phyloP scores from a whole-genome alignment of 1,140 invertebrate genomes.

The Saccostrea echinata region DNA sequence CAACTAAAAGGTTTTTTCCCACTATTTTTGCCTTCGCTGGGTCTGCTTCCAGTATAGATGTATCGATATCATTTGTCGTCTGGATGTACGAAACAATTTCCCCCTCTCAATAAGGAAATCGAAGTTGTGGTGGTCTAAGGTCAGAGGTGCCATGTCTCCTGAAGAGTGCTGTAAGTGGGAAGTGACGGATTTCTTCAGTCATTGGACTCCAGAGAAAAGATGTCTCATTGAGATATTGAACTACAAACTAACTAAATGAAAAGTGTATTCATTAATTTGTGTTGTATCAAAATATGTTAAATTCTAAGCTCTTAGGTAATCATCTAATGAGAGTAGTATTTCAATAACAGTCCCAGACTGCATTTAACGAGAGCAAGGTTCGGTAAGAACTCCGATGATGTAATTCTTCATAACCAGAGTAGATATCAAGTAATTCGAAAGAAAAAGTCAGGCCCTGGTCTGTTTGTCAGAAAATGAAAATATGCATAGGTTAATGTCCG shows the following conservation, averaged over 20 bases:
- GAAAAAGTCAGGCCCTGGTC: no score
- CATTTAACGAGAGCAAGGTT: no score
- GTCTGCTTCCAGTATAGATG: not conserved
- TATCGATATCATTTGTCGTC: not conserved
- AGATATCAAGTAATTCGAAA: no score
- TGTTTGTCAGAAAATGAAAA: no score
- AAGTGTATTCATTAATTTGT: no score
- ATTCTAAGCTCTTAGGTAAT: no score
- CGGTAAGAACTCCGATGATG: no score
- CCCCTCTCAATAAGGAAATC: not conserved
- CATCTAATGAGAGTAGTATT: no score
- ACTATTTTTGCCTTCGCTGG: not conserved
- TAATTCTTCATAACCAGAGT: no score
- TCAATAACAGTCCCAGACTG: no score
- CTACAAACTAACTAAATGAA: conserved; percentile 1
- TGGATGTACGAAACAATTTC: not conserved
- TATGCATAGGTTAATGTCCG: no score
- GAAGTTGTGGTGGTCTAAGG: not conserved
- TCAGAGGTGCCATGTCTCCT: not conserved
- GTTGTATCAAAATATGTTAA: no score
- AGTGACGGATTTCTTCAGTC: not conserved
- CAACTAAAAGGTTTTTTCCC: not conserved
- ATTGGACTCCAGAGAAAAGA: not conserved
- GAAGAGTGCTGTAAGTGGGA: not conserved
- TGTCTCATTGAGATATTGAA: not conserved